Conservation (phyloP, 2,113 vertebrate species). For the Bathybates hornii region DNA sequence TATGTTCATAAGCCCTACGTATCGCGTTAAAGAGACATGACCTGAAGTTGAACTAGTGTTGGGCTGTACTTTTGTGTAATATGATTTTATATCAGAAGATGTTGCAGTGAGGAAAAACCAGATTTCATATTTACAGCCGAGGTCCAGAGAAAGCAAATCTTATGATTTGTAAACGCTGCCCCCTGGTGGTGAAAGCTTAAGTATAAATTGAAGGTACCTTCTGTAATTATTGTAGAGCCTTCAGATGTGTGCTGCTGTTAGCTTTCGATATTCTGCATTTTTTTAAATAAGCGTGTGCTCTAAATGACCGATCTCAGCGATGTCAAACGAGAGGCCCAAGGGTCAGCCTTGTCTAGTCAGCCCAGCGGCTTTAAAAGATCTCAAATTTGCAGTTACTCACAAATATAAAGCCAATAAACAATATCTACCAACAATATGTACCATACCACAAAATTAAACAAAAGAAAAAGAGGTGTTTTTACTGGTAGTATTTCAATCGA, state of each 20-base stretch:
- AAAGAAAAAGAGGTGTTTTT: neutral
- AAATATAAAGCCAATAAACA: neutral
- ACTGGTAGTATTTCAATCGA: rapidly evolving
- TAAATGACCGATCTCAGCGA: neutral
- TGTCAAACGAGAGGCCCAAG: neutral
- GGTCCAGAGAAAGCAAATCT: neutral
- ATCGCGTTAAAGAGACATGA: neutral
- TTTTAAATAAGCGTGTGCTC: neutral
- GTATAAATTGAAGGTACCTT: neutral
- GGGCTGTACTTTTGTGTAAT: neutral
- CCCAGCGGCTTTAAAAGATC: neutral
- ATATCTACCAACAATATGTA: neutral
- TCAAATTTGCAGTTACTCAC: neutral
- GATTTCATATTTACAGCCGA: neutral
- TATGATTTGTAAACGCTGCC: rapidly evolving
- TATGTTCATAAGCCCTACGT: rapidly evolving
- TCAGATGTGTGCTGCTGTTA: neutral
- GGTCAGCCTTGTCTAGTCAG: neutral
- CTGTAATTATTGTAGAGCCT: neutral
- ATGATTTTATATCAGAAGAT: neutral
- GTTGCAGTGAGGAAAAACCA: neutral
- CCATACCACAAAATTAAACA: neutral
- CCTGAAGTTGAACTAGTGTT: neutral
- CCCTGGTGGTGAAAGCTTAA: neutral
- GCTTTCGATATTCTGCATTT: neutral